Evolutionary conservation across 1,140 invertebrate species (phyloP).

Genomic region (Mercenaria mercenaria): DNA sequence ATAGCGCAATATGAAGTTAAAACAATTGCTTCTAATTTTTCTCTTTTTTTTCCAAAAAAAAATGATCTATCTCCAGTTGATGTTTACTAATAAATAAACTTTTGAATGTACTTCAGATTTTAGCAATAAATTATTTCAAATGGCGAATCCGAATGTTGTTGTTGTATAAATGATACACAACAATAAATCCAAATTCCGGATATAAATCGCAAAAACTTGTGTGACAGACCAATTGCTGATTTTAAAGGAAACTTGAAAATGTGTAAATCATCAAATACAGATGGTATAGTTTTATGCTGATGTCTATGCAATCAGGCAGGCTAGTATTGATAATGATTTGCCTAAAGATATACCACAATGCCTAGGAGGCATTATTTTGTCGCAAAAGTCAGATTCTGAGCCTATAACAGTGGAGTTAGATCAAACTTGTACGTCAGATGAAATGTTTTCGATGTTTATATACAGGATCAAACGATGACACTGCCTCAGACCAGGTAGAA

Average conservation of each 20-base stretch:
- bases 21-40: too few relatives aligned
- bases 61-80: too few relatives aligned
- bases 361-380: neutral
- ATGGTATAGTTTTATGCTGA: neutral
- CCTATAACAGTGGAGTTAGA: neutral
- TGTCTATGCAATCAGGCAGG: neutral
- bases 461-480: neutral
- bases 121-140: too few relatives aligned
- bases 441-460: neutral
- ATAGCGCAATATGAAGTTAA: too few relatives aligned
- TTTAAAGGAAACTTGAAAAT: neutral
- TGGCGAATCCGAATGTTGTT: too few relatives aligned
- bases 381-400: neutral
- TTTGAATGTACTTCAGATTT: too few relatives aligned
- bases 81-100: too few relatives aligned
- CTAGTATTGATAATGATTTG: neutral
- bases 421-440: neutral
- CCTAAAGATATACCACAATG: neutral
- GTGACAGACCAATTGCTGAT: too few relatives aligned
- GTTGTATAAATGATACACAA: too few relatives aligned
- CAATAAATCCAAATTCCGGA: neutral
- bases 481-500: neutral
- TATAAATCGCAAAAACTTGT: neutral
- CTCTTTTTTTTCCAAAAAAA: too few relatives aligned
- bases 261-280: neutral